Base-by-base conservation (phyloP, 2,113 vertebrate species). In the Lophura nycthemera region DNA sequence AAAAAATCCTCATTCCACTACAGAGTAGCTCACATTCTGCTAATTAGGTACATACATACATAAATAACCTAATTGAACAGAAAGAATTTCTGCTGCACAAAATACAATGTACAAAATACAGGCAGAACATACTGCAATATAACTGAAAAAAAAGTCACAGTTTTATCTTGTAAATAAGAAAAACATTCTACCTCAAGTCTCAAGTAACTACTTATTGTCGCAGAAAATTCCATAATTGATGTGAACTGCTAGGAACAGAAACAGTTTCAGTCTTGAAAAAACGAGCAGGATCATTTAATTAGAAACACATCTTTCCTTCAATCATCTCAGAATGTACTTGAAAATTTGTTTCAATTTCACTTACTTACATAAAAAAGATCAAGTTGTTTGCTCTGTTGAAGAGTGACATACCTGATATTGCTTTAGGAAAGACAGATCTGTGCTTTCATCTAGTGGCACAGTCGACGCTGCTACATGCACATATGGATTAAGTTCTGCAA, bases 401-500 rank as follows among this genome's bases (percentile, higher is more conserved):
- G 16, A 36, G 90, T 17, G 16, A 96, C 92, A 77, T 94, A 99
- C 99, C 98, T 99, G 99, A 92, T 98, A 99, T 80, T 98, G 97
- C 81, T 93, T 97, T 61, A 99, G 98, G 93, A 99, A 99, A 93
- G 98, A 98, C 75, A 99, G 97, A 95, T 99, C 98, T 64, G 98
- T 98, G 34, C 90, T 97, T 93, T 99, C 98, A 72, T 98, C 98
- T 69, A 99, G 95, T 60, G 97, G 90, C 60, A 96, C 86, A 84
- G 97, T 97, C 16, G 98, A 99, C 65, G 98, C 97, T 78, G 98
- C 98, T 74, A 99, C 98, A 64, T 98, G 98, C 76, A 99, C 99
- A 45, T 99, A 99, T 0, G 99, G 99, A 97, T 99, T 99, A 89
- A 99, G 96, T 92, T 99, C 99, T 76, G 98, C 98, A 79, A 99